A percentile compares a stretch with the other conserved stretches of the same genome.
phyloP scores from a whole-genome alignment of 2,888 invertebrate genomes.

The Andrena camellia region DNA sequence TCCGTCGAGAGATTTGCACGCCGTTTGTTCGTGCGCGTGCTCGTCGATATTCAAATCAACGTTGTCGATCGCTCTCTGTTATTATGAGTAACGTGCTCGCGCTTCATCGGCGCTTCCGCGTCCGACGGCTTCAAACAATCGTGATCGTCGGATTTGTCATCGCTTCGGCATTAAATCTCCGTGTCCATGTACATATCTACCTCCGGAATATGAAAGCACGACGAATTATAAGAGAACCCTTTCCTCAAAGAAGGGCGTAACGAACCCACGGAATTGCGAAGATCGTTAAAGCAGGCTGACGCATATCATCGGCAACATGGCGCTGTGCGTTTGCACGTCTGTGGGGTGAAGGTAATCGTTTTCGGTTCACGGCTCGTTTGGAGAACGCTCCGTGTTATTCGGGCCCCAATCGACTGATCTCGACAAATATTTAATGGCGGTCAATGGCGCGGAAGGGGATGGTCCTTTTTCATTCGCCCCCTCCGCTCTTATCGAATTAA shows the following conservation, averaged over 20 bases:
- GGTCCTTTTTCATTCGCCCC: constrained; percentile 14
- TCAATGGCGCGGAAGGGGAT: constrained; percentile 21
- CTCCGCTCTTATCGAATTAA: constrained; percentile 21
- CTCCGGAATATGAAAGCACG: no score
- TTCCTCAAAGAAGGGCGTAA: no score
- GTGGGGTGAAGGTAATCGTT: constrained; percentile 61
- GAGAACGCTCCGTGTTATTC: constrained; percentile 53
- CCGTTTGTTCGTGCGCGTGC: constrained; percentile 21
- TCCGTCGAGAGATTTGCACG: constrained; percentile 32
- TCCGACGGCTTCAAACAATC: not conserved
- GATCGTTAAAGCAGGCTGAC: constrained; percentile 54
- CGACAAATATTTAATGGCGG: constrained; percentile 63
- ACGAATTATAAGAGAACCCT: no score
- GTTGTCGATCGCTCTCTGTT: constrained; percentile 18
- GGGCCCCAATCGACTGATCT: constrained; percentile 56
- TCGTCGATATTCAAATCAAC: constrained; percentile 42
- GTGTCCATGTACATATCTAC: no score
- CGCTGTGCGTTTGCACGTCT: constrained; percentile 63
- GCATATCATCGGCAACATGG: constrained; percentile 44
- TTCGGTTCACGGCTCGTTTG: constrained; percentile 48
- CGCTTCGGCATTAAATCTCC: not conserved
- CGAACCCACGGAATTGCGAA: constrained; percentile 11
- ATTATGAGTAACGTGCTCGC: constrained; percentile 13
- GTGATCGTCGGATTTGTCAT: not conserved
- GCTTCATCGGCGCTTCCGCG: not conserved